These are phyloP conservation scores for Sesamia nonagrioides DNA, from an alignment of 1,140 invertebrate species.

Conservation along the genomic window DNA sequence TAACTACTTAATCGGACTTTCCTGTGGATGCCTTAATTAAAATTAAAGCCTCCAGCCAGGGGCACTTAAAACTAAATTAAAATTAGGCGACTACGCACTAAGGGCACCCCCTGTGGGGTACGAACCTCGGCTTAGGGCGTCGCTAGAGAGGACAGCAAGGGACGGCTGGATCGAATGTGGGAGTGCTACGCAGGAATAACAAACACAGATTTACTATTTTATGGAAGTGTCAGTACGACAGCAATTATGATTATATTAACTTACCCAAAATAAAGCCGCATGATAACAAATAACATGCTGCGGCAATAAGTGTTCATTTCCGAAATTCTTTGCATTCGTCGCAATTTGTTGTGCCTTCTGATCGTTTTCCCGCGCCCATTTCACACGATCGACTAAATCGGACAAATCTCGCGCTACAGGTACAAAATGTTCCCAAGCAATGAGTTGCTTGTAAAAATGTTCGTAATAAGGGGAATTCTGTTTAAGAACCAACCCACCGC, in stretches of 20 bases:
- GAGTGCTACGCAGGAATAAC: no score
- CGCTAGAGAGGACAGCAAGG: no score
- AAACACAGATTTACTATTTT: no score
- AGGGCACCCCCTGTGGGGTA: no score
- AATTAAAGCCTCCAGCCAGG: no score
- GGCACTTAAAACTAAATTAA: no score
- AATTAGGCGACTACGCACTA: no score
- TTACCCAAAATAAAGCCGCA: constrained; percentile 92
- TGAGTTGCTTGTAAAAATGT: constrained; percentile 95
- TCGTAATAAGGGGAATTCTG: constrained; percentile 98
- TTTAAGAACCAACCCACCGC: constrained; percentile 96
- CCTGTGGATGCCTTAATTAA: no score
- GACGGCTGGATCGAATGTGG: no score
- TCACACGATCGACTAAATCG: constrained; percentile 93
- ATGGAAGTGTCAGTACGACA: no score
- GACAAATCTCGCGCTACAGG: constrained; percentile 94
- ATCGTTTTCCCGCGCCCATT: constrained; percentile 95
- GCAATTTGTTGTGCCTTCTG: constrained; percentile 91
- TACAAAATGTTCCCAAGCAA: constrained; percentile 94
- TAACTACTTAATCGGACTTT: no score
- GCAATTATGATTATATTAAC: constrained; percentile 1
- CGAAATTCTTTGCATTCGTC: constrained; percentile 91
- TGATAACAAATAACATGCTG: constrained; percentile 97
- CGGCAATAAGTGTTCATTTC: constrained; percentile 93
- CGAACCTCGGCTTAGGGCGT: no score